phyloP scores from a whole-genome alignment of 2,888 invertebrate genomes.

The Acrobasis consociella region DNA sequence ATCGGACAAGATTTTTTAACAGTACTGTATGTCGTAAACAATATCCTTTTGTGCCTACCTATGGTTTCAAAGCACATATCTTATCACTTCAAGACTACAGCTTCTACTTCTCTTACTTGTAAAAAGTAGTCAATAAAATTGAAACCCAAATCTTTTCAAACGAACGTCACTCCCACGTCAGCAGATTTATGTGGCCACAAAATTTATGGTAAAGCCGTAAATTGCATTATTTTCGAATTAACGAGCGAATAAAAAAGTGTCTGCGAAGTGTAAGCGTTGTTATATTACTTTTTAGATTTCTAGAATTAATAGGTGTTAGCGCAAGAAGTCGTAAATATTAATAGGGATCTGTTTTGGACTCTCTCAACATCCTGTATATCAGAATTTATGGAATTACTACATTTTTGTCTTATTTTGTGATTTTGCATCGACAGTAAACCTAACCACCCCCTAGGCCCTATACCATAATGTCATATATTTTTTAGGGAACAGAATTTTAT shows the following conservation, averaged over 20 bases:
- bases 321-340: neutral
- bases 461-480: too few relatives aligned
- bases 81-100: too few relatives aligned
- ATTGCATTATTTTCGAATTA: slow-evolving; percentile 30
- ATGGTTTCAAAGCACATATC: too few relatives aligned
- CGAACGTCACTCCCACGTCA: slow-evolving; percentile 27
- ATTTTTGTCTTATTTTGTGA: too few relatives aligned
- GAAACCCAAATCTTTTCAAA: neutral
- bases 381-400: neutral
- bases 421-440: too few relatives aligned
- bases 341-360: neutral
- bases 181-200: slow-evolving; percentile 26
- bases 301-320: slow-evolving; percentile 3
- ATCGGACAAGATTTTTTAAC: too few relatives aligned
- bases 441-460: too few relatives aligned
- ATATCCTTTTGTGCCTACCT: too few relatives aligned
- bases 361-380: neutral
- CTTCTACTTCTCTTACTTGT: too few relatives aligned
- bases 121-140: too few relatives aligned
- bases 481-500: too few relatives aligned
- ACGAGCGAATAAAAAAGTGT: slow-evolving; percentile 29
- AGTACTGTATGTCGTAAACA: too few relatives aligned
- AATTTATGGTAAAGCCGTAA: slow-evolving; percentile 30
- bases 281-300: neutral
- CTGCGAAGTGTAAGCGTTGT: slow-evolving; percentile 19